Conservation (phyloP, 2,888 invertebrate species). For the Syrista parreyssii region DNA sequence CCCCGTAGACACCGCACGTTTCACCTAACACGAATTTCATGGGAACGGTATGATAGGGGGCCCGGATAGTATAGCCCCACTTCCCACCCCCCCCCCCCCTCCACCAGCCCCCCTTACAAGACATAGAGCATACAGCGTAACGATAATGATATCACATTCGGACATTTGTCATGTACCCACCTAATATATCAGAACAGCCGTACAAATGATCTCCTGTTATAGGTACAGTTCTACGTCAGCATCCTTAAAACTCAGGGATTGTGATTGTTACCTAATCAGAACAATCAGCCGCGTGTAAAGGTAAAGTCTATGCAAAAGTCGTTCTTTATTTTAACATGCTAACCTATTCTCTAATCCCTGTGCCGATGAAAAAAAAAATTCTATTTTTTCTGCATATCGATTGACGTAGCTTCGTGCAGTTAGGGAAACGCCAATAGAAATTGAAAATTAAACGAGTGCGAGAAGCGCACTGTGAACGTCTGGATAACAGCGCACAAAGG, state of each 20-base stretch:
- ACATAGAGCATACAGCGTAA: slow-evolving; percentile 24
- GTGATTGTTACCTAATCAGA: background rate
- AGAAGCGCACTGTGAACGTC: background rate
- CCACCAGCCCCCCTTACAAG: background rate
- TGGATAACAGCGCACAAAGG: slow-evolving; percentile 1
- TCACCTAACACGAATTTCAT: slow-evolving; percentile 31
- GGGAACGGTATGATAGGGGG: slow-evolving; percentile 15
- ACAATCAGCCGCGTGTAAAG: background rate
- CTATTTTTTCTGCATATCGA: background rate
- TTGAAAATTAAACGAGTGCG: background rate
- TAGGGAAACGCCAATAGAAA: background rate
- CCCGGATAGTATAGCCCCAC: background rate
- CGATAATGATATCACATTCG: slow-evolving; percentile 38
- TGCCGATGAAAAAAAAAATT: background rate
- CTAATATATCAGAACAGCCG: background rate
- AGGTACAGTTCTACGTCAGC: background rate
- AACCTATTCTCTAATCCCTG: background rate
- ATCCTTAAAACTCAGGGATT: background rate
- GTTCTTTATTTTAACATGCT: background rate
- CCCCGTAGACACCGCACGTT: slow-evolving; percentile 29
- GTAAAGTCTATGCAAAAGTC: background rate
- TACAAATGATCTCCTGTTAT: background rate
- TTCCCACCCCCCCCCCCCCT: background rate
- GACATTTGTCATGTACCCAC: slow-evolving; percentile 35
- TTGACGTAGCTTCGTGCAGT: background rate